These are phyloP conservation scores for Etheostoma cragini DNA, from an alignment of 2,113 vertebrate species.

Conservation along the genomic window DNA sequence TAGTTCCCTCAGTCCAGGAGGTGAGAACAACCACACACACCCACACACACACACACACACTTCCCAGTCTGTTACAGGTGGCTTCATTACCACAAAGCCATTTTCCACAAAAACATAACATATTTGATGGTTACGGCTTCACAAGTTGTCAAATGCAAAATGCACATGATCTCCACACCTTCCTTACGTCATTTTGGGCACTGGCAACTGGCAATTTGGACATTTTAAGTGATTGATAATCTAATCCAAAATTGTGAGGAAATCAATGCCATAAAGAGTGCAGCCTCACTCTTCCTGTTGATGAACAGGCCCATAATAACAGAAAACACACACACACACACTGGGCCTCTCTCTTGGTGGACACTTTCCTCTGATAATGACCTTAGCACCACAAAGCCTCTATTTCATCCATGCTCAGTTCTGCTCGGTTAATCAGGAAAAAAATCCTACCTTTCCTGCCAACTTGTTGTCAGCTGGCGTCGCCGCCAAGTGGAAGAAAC, in stretches of 20 bases:
- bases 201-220: neutral
- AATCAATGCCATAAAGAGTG: neutral
- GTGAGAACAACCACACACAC: conserved; percentile 5
- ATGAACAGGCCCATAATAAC: neutral
- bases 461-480: conserved; percentile 55
- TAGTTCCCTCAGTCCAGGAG: neutral
- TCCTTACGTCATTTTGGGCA: neutral
- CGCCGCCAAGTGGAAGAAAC: conserved; percentile 35
- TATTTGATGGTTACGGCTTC: neutral
- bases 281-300: neutral
- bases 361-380: neutral
- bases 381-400: conserved; percentile 7
- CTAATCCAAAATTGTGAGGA: neutral
- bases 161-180: no score
- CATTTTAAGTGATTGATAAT: neutral
- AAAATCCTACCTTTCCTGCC: conserved; percentile 55
- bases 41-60: neutral
- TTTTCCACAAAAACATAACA: neutral
- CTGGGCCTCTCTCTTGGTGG: neutral
- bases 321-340: neutral
- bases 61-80: neutral
- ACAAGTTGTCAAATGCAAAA: neutral
- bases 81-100: neutral
- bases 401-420: conserved; percentile 27
- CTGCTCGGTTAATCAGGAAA: conserved; percentile 22